Evolutionary conservation across 2,888 invertebrate species (phyloP), one percentile per base, ranked within the genome.

Genomic region (Branchinecta sandiegonensis): DNA sequence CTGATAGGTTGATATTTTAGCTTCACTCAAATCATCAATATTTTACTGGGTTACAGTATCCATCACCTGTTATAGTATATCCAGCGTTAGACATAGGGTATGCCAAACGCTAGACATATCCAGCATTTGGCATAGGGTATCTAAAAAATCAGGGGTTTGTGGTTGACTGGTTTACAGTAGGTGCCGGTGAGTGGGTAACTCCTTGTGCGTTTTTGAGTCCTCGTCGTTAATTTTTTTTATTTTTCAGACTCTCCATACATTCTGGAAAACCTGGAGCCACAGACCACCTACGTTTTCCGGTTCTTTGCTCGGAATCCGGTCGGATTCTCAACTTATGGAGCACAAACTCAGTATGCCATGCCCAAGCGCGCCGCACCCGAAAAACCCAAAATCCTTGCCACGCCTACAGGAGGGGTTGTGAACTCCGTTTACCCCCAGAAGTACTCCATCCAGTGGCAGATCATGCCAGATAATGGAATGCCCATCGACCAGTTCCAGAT

Each of bases 381-480:
- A 72, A 84, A 83, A 73, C 88, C 88, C 4, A 82, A 81, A 72
- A 84, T 87, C 70, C 76, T 84, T 66, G 78, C 69, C 11, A 46
- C 67, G n/a, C 67, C 67, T n/a, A 80, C 81, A 46, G 80, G 80
- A 65, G 77, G 77, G 46, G 80, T 83, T 14, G 80, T 83, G 0
- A 77, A 79, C 6, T 86, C 86, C 63, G 82, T 82, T 64, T 90
- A 85, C 77, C 86, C 86, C 46, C 87, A 89, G 78, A 86, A 86
- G 76, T 91, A 85, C 76, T 89, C 90, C 75, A 78, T 93, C 23
- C 83, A 86, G 75, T 94, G 93, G 93, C 85, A 84, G 74, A 85
- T 88, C 67, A 92, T 93, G 0, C 85, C 87, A 67, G 89, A 93
- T 76, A 94, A 94, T 78, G 94, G 94, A 10, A 90, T 90, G 78